These are phyloP conservation scores for Anastrepha obliqua DNA, from an alignment of 1,140 invertebrate genomes.

Conservation along the genomic window DNA sequence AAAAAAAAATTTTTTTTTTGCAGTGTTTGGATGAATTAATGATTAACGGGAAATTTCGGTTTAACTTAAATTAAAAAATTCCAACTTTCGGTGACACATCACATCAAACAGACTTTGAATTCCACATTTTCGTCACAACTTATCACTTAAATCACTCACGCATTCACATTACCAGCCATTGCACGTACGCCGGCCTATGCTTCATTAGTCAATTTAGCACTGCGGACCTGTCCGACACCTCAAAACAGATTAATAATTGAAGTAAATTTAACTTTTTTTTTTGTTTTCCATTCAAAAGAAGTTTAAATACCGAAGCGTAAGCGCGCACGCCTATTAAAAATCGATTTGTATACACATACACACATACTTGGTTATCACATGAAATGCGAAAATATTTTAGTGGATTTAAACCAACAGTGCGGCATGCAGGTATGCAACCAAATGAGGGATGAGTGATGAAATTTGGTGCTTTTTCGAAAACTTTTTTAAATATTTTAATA, in stretches of 20 bases:
- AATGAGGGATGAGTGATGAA: no score
- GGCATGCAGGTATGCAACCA: background rate
- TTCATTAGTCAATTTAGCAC: slow-evolving; percentile 39
- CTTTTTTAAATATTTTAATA: no score
- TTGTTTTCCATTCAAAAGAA: background rate
- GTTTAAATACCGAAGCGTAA: background rate
- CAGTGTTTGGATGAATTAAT: no score
- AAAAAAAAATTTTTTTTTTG: no score
- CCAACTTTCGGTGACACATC: no score
- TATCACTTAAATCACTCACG: background rate
- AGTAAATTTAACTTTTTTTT: background rate
- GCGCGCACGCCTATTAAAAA: background rate
- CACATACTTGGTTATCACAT: background rate
- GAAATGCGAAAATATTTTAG: background rate
- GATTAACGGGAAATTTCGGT: no score
- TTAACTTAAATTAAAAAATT: no score
- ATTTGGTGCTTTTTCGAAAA: no score
- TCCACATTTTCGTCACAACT: background rate
- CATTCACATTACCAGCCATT: background rate
- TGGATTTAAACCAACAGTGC: background rate
- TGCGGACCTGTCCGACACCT: slow-evolving; percentile 31
- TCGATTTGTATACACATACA: background rate
- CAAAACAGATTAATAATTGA: background rate
- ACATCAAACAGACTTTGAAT: no score
- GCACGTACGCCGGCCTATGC: background rate